Conservation (phyloP, 2,113 vertebrate species). For the Felis catus region F.catus_Fca126_mat1.0 CM031419.1:137705001-137705500, state of each 20-base stretch:
- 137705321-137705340: background rate
- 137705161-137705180: background rate
- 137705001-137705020: background rate
- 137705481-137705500: background rate
- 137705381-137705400: background rate
- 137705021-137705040: background rate
- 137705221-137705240: background rate
- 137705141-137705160: background rate
- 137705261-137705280: background rate
- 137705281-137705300: background rate
- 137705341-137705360: background rate
- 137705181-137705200: background rate
- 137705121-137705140: background rate
- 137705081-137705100: background rate
- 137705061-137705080: background rate
- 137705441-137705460: background rate
- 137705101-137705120: background rate
- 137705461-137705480: background rate
- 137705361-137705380: background rate
- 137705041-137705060: background rate
- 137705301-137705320: background rate
- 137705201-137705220: background rate
- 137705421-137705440: background rate
- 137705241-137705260: background rate
- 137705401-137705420: background rate